A percentile compares a stretch with the other conserved stretches of the same genome.
Evolutionary conservation across 2,113 vertebrate species (phyloP).

Genomic region (Macquaria ambigua): DNA sequence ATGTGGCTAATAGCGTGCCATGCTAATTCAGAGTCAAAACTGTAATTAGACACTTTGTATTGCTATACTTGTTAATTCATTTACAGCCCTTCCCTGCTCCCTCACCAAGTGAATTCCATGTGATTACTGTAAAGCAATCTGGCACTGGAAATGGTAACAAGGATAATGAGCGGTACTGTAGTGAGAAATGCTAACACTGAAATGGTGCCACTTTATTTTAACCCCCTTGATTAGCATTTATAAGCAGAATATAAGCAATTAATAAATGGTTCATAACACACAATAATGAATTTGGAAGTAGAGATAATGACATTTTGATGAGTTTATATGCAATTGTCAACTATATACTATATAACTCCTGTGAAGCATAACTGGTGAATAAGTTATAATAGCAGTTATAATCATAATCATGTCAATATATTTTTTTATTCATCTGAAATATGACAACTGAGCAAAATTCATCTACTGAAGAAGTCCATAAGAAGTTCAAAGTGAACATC

Average conservation of each 20-base stretch:
- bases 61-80: constrained; percentile 52
- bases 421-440: background rate
- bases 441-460: background rate
- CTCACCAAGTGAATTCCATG: constrained; percentile 46
- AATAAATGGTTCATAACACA: background rate
- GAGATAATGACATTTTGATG: background rate
- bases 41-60: constrained; percentile 73
- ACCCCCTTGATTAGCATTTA: background rate
- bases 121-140: constrained; percentile 57
- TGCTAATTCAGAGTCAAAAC: constrained; percentile 65
- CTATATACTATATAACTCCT: background rate
- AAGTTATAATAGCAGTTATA: background rate
- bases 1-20: constrained; percentile 46
- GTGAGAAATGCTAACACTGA: constrained; percentile 20
- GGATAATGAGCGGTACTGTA: constrained; percentile 38
- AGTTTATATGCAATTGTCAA: background rate
- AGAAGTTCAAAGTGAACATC: too few relatives aligned
- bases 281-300: background rate
- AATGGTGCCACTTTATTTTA: constrained; percentile 9
- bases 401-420: background rate
- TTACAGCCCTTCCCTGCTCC: constrained; percentile 48
- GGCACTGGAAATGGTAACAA: constrained; percentile 44
- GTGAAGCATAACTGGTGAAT: background rate
- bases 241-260: background rate
- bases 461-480: background rate